A percentile compares a stretch with the other conserved stretches of the same genome.
These are phyloP conservation scores for Archocentrus centrarchus DNA, from an alignment of 2,113 vertebrate species.

Conservation along the genomic window DNA sequence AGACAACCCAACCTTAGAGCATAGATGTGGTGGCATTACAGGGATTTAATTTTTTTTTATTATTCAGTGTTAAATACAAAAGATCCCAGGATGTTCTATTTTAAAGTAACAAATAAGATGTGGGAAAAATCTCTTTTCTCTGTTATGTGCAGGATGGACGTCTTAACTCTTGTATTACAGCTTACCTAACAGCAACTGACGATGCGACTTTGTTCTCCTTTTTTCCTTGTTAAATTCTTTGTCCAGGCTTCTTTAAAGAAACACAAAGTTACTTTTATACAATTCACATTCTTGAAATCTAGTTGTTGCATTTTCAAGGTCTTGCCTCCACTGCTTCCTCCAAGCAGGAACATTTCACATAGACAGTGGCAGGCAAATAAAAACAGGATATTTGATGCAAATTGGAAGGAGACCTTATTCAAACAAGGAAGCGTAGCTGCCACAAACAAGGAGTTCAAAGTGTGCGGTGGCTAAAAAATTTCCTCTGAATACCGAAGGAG, in stretches of 20 bases:
- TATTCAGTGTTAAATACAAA: not conserved
- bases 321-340: not conserved
- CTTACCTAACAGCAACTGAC: not conserved
- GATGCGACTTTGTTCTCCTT: not conserved
- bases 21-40: not conserved
- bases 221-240: not conserved
- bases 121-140: not conserved
- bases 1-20: conserved; percentile 3
- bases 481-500: conserved; percentile 39
- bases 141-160: not conserved
- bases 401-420: conserved; percentile 30
- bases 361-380: conserved; percentile 28
- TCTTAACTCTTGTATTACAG: not conserved
- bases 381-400: conserved; percentile 41
- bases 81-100: not conserved
- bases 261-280: not conserved
- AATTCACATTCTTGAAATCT: not conserved
- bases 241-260: not conserved
- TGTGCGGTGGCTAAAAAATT: conserved; percentile 25
- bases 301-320: not conserved
- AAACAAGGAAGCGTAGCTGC: conserved; percentile 40
- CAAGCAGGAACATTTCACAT: not conserved
- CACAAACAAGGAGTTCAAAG: conserved; percentile 37
- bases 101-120: not conserved
- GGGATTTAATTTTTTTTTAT: not conserved